Evolutionary conservation across 2,888 invertebrate genomes (phyloP).

Genomic region (Calameuta idolon): DNA sequence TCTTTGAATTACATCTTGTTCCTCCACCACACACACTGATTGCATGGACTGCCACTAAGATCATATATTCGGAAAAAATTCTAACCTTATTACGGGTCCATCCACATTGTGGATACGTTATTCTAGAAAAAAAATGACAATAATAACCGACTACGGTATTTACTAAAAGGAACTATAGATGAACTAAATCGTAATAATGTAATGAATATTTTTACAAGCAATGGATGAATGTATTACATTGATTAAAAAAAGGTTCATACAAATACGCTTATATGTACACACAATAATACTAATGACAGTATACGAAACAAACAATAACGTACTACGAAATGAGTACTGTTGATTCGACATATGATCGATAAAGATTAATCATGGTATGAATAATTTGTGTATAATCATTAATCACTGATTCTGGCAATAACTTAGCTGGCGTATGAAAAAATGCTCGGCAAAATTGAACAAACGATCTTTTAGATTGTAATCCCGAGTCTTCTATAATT

Average conservation of each 20-base stretch:
- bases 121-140: slow-evolving; percentile 24
- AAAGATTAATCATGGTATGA: neutral
- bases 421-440: neutral
- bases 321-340: neutral
- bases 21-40: neutral
- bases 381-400: neutral
- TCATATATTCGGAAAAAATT: slow-evolving; percentile 9
- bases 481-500: neutral
- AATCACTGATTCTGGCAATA: neutral
- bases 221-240: slow-evolving; percentile 29
- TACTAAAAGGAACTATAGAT: slow-evolving; percentile 38
- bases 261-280: slow-evolving; percentile 9
- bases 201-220: slow-evolving; percentile 32
- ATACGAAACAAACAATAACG: neutral
- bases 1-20: neutral
- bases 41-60: neutral
- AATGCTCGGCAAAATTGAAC: neutral
- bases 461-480: neutral
- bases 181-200: slow-evolving; percentile 28
- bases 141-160: slow-evolving; percentile 28
- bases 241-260: slow-evolving; percentile 22
- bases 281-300: slow-evolving; percentile 1
- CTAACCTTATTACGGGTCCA: slow-evolving; percentile 20
- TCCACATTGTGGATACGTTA: slow-evolving; percentile 35
- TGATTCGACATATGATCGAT: neutral